A percentile compares a stretch with the other conserved stretches of the same genome.
These are phyloP conservation scores for Platyrinchus mystaceus DNA, from an alignment of 2,797 vertebrate species.

Conservation along the genomic window DNA sequence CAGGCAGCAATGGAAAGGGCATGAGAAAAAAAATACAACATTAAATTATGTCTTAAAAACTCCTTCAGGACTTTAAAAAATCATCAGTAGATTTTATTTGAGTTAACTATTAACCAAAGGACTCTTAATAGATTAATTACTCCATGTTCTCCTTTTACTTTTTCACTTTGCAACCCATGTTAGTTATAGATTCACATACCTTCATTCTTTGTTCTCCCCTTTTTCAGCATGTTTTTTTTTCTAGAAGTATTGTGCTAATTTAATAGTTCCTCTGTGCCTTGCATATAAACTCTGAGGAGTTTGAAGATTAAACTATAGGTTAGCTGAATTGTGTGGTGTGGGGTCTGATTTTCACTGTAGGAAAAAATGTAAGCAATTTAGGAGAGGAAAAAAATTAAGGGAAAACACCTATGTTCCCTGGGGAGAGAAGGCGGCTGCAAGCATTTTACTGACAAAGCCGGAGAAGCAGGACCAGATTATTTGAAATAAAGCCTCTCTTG, in stretches of 20 bases:
- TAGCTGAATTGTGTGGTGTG: background rate
- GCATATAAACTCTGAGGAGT: background rate
- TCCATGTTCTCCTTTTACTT: background rate
- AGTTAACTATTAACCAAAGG: slow-evolving; percentile 54
- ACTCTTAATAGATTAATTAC: slow-evolving; percentile 28
- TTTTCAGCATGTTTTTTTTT: background rate
- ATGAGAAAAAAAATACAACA: slow-evolving; percentile 54
- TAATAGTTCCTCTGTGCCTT: background rate
- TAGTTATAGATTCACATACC: background rate
- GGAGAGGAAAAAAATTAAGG: background rate
- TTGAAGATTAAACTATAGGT: background rate
- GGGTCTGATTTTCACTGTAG: background rate
- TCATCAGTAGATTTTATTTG: slow-evolving; percentile 63
- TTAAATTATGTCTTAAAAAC: slow-evolving; percentile 68
- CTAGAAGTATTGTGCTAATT: background rate
- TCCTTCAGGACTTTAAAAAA: slow-evolving; percentile 67
- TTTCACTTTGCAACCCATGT: background rate
- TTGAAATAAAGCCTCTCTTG: background rate
- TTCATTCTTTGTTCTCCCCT: background rate
- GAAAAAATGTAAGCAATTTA: background rate
- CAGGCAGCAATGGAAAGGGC: slow-evolving; percentile 53
- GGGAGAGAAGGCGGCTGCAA: background rate
- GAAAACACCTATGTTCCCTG: background rate
- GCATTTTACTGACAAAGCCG: background rate
- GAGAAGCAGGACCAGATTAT: background rate